These are phyloP conservation scores for Aselliscus stoliczkanus DNA, from an alignment of 2,797 vertebrate genomes.

Conservation along the genomic window DNA sequence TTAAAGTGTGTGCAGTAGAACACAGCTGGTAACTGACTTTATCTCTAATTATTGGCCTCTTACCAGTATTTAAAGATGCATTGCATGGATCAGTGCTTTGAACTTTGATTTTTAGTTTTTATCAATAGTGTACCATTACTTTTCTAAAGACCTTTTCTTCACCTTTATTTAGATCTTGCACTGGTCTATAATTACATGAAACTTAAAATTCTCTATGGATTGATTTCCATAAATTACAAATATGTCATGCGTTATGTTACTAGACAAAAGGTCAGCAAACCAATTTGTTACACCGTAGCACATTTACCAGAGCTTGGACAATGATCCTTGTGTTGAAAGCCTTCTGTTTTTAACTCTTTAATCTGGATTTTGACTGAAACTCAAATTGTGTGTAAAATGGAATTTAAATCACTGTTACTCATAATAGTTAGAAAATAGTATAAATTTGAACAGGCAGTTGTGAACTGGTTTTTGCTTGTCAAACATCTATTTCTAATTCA, in stretches of 20 bases:
- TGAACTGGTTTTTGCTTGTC: conserved; percentile 33
- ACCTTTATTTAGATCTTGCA: conserved; percentile 78
- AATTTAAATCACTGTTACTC: conserved; percentile 49
- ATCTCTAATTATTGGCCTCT: conserved; percentile 76
- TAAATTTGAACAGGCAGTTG: neutral
- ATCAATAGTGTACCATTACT: conserved; percentile 73
- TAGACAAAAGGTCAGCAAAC: conserved; percentile 76
- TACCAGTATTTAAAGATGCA: conserved; percentile 75
- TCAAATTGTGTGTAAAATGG: conserved; percentile 44
- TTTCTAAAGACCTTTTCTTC: conserved; percentile 72
- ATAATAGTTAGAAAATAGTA: neutral
- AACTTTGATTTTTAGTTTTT: conserved; percentile 71
- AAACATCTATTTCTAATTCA: conserved; percentile 34
- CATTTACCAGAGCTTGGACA: conserved; percentile 67
- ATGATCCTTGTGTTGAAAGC: conserved; percentile 51
- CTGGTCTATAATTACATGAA: conserved; percentile 75
- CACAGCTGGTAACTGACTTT: conserved; percentile 70
- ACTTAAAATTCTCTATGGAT: conserved; percentile 71
- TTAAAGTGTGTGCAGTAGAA: conserved; percentile 51
- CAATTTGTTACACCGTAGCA: conserved; percentile 67
- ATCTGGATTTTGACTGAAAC: conserved; percentile 40
- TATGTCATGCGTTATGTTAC: conserved; percentile 67
- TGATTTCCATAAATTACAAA: conserved; percentile 79
- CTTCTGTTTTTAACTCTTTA: conserved; percentile 57
- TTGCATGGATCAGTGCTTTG: conserved; percentile 65